Evolutionary conservation across 2,113 vertebrate species (phyloP), one percentile per base, ranked within the genome.

Genomic region (Sphaerodactylus townsendi): DNA sequence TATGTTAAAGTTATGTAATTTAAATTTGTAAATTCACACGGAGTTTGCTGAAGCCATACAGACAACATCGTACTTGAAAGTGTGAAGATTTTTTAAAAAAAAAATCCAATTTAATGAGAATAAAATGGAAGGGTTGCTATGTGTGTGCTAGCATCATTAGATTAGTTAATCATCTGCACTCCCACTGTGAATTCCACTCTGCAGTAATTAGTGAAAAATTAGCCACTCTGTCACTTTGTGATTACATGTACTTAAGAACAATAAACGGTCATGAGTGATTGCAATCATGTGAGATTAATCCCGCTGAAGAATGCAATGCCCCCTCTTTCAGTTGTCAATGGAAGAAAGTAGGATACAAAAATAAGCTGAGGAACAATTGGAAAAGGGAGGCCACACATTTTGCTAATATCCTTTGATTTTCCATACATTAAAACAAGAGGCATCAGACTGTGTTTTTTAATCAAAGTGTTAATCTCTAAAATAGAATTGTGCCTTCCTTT

Each of bases 241-340:
- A 96, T 96, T 96, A 96, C 96, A 96, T 96, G 95, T 95, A 91
- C 94, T 95, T 95, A 96, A 95, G 95, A 96, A 96, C 95, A 96
- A 96, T 96, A 96, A 95, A 95, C 94, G 94, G 94, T 94, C 94
- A 94, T 95, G 95, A 95, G 91, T 94, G 95, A 96, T 96, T 95
- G 95, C 90, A 92, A 95, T 93, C 93, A 94, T 93, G 94, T 93
- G 90, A 95, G 95, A 95, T 96, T 95, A 96, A 93, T 92, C 88
- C 91, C 91, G 93, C 94, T 85, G 89, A 94, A 95, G 94, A 93
- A 96, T 95, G 89, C 91, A 93, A 91, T 88, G 86, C 88, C 93
- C 91, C 90, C 87, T 83, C 90, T 94, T 95, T 93, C 95, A 94
- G 93, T 91, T 96, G 90, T 93, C 92, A 95, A 85, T 78, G 79